These are phyloP conservation scores for Fundulus diaphanus DNA, from an alignment of 2,797 vertebrate species.

Conservation along the genomic window DNA sequence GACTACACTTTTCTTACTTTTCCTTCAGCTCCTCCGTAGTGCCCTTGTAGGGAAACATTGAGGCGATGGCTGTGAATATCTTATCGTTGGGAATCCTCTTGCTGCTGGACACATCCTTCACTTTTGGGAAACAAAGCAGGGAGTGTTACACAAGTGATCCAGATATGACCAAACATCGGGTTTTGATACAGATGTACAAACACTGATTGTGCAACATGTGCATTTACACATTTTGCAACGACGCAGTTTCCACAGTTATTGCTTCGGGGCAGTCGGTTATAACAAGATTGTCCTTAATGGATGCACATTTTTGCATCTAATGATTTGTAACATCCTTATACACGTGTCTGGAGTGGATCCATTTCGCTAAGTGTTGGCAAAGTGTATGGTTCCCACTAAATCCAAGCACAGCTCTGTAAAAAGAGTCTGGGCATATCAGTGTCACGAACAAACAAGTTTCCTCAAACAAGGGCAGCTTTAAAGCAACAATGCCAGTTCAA, in stretches of 20 bases:
- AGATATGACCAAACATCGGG: conserved; percentile 23
- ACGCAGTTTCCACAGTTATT: conserved; percentile 6
- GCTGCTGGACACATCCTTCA: conserved; percentile 83
- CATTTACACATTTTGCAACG: conserved; percentile 35
- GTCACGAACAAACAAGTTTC: conserved; percentile 56
- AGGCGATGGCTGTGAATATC: conserved; percentile 97
- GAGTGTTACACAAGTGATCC: conserved; percentile 25
- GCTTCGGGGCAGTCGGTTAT: conserved; percentile 24
- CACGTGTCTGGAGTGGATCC: conserved; percentile 6
- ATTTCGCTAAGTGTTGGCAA: conserved; percentile 33
- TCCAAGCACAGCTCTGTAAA: conserved; percentile 47
- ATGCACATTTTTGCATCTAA: conserved; percentile 2
- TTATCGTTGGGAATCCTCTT: conserved; percentile 93
- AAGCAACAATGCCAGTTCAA: conserved; percentile 56
- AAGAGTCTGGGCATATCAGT: conserved; percentile 53
- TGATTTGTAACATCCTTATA: background rate
- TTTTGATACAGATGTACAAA: conserved; percentile 45
- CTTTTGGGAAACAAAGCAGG: conserved; percentile 70
- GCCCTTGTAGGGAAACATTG: conserved; percentile 97
- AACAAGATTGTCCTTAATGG: conserved; percentile 15
- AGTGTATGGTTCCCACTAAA: conserved; percentile 40
- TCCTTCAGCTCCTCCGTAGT: conserved; percentile 95
- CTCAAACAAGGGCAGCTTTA: conserved; percentile 45
- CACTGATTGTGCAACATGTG: conserved; percentile 45
- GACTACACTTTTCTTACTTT: conserved; percentile 84